phyloP scores from a whole-genome alignment of 2,113 vertebrate genomes.

The Petroica traversi region DNA sequence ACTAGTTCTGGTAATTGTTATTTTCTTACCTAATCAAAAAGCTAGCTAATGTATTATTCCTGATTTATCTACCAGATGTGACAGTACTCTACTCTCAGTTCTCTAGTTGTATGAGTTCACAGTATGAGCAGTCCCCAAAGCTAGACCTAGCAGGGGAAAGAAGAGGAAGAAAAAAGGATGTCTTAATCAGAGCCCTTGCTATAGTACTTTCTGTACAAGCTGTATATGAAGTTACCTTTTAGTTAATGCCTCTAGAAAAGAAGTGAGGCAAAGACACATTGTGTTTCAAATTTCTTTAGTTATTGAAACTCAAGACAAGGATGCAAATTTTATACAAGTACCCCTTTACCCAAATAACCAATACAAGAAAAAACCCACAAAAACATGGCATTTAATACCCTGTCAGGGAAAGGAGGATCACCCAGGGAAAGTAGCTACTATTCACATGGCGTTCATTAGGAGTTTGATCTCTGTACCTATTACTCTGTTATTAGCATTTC shows the following conservation, averaged over 20 bases:
- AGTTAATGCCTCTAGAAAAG: not conserved
- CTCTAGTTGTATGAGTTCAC: not conserved
- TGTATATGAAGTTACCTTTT: not conserved
- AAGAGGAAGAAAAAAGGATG: not conserved
- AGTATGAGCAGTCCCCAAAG: not conserved
- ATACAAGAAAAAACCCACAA: not conserved
- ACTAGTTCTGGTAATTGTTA: not conserved
- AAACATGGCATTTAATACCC: not conserved
- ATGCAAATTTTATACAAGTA: not conserved
- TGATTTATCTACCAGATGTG: not conserved
- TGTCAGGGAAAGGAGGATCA: not conserved
- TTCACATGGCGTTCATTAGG: not conserved
- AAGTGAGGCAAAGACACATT: not conserved
- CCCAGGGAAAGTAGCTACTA: not conserved
- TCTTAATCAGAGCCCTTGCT: not conserved
- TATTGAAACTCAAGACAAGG: not conserved
- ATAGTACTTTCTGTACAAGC: not conserved
- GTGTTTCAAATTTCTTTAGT: not conserved
- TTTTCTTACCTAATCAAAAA: not conserved
- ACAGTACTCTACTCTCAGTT: not conserved
- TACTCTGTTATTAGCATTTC: not conserved
- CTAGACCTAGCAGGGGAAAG: not conserved
- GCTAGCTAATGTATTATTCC: not conserved
- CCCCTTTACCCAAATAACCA: not conserved
- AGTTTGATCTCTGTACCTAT: not conserved